Conservation (phyloP, 2,113 vertebrate genomes). For the Anhinga anhinga region DNA sequence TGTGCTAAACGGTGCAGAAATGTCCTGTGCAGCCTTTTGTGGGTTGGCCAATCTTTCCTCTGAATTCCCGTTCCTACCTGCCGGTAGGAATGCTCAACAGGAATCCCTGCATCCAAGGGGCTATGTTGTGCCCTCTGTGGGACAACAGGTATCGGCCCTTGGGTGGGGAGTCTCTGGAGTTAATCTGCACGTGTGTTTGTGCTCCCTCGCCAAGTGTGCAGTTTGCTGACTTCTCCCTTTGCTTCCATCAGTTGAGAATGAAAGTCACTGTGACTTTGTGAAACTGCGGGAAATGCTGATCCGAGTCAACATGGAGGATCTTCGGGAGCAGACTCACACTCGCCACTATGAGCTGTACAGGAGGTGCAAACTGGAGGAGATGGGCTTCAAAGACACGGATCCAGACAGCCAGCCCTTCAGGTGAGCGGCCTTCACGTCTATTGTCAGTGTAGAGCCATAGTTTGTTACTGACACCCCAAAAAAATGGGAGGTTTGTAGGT, state of each 20-base stretch:
- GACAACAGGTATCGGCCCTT: neutral
- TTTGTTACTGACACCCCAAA: neutral
- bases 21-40: neutral
- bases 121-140: neutral
- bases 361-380: conserved; percentile 95
- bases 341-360: conserved; percentile 97
- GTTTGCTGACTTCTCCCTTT: neutral
- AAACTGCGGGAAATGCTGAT: conserved; percentile 97
- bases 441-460: fast-evolving
- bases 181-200: fast-evolving
- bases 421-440: conserved; percentile 33
- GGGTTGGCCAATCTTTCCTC: neutral
- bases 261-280: conserved; percentile 96
- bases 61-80: neutral
- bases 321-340: conserved; percentile 94
- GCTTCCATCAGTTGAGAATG: conserved; percentile 86
- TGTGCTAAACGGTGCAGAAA: fast-evolving
- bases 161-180: neutral
- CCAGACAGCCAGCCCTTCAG: conserved; percentile 96
- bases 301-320: conserved; percentile 98
- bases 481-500: neutral
- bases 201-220: fast-evolving
- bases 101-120: neutral
- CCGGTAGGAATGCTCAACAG: fast-evolving
- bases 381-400: conserved; percentile 97